Percentiles rank a stretch among this genome's conserved stretches.
Conservation (phyloP, 1,140 invertebrate species). For the Papilio dardanus region DNA sequence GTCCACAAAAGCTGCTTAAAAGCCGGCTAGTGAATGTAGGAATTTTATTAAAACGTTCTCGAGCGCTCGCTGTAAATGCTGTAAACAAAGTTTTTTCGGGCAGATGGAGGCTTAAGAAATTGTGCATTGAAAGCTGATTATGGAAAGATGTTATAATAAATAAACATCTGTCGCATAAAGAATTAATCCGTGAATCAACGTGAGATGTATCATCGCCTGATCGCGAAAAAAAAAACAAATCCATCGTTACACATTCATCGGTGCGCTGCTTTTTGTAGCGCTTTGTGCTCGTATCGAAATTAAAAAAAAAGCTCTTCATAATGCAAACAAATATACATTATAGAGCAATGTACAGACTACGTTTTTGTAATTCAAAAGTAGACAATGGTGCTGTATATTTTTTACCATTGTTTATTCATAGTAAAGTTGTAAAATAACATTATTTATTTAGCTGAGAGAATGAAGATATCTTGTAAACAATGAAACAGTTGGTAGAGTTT, state of each 20-base stretch:
- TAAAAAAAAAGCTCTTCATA: constrained; percentile 33
- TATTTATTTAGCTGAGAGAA: background rate
- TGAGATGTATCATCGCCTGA: constrained; percentile 32
- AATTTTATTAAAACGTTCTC: constrained; percentile 13
- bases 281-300: constrained; percentile 25
- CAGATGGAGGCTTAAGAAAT: constrained; percentile 32
- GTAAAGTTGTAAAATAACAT: background rate
- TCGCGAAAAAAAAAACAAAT: constrained; percentile 35
- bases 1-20: constrained; percentile 12
- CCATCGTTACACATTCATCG: constrained; percentile 38
- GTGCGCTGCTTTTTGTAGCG: constrained; percentile 29
- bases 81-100: constrained; percentile 25
- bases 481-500: constrained; percentile 41
- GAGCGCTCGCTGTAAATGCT: background rate
- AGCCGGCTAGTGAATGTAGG: background rate
- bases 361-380: constrained; percentile 18
- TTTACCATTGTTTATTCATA: too few species aligned
- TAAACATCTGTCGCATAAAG: constrained; percentile 37
- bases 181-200: constrained; percentile 38
- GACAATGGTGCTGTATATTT: background rate
- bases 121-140: constrained; percentile 25
- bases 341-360: constrained; percentile 17
- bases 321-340: constrained; percentile 38
- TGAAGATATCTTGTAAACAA: background rate
- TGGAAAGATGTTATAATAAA: constrained; percentile 36